Conservation (phyloP, 2,113 vertebrate genomes). For the Potamarius usumacintae region DNA sequence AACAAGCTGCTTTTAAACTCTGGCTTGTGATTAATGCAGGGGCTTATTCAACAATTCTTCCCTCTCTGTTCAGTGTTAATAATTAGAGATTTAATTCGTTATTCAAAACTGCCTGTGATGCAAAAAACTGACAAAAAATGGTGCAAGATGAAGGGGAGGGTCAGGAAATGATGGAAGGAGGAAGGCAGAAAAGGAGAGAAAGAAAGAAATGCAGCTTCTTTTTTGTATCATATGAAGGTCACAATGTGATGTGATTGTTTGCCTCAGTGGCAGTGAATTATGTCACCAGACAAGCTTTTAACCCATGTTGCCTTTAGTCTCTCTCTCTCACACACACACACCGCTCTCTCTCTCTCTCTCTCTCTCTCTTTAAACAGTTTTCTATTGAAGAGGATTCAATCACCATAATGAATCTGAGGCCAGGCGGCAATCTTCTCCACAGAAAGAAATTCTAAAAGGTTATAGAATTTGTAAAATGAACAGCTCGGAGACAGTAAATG, state of each 20-base stretch:
- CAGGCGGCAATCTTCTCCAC: slow-evolving; percentile 88
- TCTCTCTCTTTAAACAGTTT: slow-evolving; percentile 84
- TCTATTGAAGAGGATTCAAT: slow-evolving; percentile 95
- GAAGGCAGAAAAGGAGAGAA: slow-evolving; percentile 41
- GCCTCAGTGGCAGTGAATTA: slow-evolving; percentile 87
- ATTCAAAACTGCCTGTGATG: slow-evolving; percentile 83
- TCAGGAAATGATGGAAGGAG: slow-evolving; percentile 59
- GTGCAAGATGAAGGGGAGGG: slow-evolving; percentile 63
- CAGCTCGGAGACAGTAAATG: slow-evolving; percentile 86
- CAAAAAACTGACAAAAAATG: slow-evolving; percentile 69
- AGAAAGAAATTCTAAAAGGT: slow-evolving; percentile 93
- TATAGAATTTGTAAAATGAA: slow-evolving; percentile 94
- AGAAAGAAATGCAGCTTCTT: slow-evolving; percentile 69
- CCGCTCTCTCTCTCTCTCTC: slow-evolving; percentile 29
- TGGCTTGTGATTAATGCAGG: slow-evolving; percentile 57
- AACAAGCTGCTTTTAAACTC: slow-evolving; percentile 65
- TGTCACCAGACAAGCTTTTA: slow-evolving; percentile 92
- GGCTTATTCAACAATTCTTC: slow-evolving; percentile 56
- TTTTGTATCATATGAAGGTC: slow-evolving; percentile 87
- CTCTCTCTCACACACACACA: slow-evolving; percentile 17
- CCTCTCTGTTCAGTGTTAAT: slow-evolving; percentile 79
- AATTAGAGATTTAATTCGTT: slow-evolving; percentile 92
- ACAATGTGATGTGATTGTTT: slow-evolving; percentile 91
- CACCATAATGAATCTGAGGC: slow-evolving; percentile 93
- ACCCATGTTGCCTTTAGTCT: slow-evolving; percentile 85